These are phyloP conservation scores for Emydura subglobosa DNA, from an alignment of 2,113 vertebrate species.

Conservation along the genomic window DNA sequence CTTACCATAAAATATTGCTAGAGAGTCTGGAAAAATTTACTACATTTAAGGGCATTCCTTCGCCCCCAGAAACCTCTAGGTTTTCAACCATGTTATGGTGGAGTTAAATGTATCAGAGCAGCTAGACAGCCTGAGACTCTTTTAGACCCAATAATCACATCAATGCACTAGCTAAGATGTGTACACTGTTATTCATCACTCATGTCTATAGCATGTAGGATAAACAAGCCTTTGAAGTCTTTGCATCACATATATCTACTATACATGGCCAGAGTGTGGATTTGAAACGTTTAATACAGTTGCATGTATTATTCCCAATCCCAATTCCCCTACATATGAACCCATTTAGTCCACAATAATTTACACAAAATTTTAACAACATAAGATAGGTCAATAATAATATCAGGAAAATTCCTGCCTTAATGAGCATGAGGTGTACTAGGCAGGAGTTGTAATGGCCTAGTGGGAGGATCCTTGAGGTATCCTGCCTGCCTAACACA, in stretches of 20 bases:
- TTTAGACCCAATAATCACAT: not conserved
- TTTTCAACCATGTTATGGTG: not conserved
- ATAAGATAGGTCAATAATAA: not conserved
- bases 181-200: not conserved
- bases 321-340: not conserved
- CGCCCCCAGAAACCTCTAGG: not conserved
- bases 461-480: not conserved
- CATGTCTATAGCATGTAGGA: not conserved
- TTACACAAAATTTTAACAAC: not conserved
- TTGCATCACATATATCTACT: not conserved
- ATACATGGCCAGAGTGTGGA: not conserved
- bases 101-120: not conserved
- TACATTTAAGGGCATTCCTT: not conserved
- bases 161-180: fast-evolving
- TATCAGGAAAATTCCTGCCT: not conserved
- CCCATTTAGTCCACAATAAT: not conserved
- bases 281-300: not conserved
- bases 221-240: not conserved
- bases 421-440: not conserved
- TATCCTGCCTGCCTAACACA: not conserved
- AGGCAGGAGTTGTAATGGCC: not conserved
- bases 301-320: not conserved
- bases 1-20: not conserved
- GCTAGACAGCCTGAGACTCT: not conserved
- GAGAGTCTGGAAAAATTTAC: not conserved